A percentile compares a stretch with the other conserved stretches of the same genome.
Conservation (phyloP, 2,113 vertebrate species). For the Lonchura striata region DNA sequence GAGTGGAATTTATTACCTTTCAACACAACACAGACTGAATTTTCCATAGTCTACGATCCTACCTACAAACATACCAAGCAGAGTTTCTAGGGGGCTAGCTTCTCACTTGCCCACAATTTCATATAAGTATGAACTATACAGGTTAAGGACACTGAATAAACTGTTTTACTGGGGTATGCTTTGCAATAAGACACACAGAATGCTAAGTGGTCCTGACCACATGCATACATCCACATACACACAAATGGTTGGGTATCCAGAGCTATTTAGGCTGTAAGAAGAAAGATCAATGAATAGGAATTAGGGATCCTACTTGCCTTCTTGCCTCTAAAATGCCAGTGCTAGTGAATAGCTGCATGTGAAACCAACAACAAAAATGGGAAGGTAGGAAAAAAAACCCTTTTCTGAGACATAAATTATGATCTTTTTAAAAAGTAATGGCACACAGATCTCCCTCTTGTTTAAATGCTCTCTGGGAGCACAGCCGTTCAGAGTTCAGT, state of each 20-base stretch:
- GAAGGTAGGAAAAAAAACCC: neutral
- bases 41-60: neutral
- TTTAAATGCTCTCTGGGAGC: slow-evolving; percentile 17
- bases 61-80: neutral
- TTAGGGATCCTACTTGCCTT: neutral
- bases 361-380: neutral
- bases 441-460: neutral
- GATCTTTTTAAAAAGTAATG: slow-evolving; percentile 7
- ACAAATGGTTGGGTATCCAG: neutral
- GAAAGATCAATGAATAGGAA: neutral
- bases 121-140: neutral
- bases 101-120: neutral
- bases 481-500: slow-evolving; percentile 28
- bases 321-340: neutral
- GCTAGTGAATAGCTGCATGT: neutral
- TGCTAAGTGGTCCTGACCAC: neutral
- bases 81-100: neutral
- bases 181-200: neutral
- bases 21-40: neutral
- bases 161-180: neutral
- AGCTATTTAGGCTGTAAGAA: neutral
- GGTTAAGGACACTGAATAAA: neutral
- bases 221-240: neutral
- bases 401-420: neutral
- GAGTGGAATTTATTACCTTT: neutral